Base-by-base conservation (phyloP, 2,888 invertebrate species). In the Agonopterix subpropinquella region DNA sequence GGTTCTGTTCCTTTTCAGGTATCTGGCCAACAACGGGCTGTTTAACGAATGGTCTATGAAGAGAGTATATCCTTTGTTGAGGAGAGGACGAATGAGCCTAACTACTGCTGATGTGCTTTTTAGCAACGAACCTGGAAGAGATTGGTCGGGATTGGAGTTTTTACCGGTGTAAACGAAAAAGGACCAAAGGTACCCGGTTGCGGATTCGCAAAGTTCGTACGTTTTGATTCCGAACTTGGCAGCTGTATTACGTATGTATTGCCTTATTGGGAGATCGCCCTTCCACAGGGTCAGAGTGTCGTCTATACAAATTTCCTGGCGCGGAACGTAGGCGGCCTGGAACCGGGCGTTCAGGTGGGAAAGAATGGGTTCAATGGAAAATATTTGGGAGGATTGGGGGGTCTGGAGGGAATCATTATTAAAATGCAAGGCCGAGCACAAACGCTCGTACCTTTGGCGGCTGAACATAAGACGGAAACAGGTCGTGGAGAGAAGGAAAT, bases 201-300 rank as follows among this genome's bases (percentile, higher is more conserved):
- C 13, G 8, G 54, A 49, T 35, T 58, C 56, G 39, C 57, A 57
- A 8, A 57, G 44, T 39, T 59, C 48, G 18, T 47, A 57, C 2
- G 48, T 47, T 44, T 59, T 59, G 1, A 56, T 56, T 3, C 54
- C 56, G 9, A 53, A 50, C 4, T 50, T 41, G 2, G 53, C 55
- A n/a, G n/a, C 8, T 47, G n/a, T n/a, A n/a, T n/a, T n/a, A n/a
- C n/a, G 51, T 15, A 55, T 55, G 36, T 47, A 52, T 42, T 56
- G 57, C 7, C 45, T 50, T 39, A 54, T 53, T 9, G 43, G 47
- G 10, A 54, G 36, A 8, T 45, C 48, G 9, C 56, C 56, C 36
- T 58, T 58, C 57, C 58, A 60, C n/a, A 55, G 51, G n/a, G 53
- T 52, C 48, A 57, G 44, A 11, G 52, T 53, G 43, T 59, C 57